Evolutionary conservation across 1,140 invertebrate species (phyloP), one percentile per base, ranked within the genome.

Genomic region (Heliconius eleuchia): DNA sequence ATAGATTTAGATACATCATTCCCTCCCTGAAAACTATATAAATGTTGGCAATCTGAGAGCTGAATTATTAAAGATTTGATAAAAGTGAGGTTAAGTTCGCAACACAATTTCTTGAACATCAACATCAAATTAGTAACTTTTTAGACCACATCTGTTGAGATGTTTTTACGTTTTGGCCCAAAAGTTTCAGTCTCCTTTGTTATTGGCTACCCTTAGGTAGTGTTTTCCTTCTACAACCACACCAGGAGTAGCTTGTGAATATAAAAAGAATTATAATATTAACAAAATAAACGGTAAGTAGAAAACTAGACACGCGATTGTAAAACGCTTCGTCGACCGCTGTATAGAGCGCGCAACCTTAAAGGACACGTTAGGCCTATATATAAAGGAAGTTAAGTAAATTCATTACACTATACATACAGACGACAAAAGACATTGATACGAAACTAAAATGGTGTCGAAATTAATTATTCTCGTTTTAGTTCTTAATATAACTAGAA

Each of bases 381-480:
- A 82, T 82, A 82, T 76, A 82, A 82, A 75, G 72, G 80, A 77
- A 72, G 72, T 39, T 30, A 52, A 27, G 27, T 18, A 66, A 27
- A 66, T 66, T 30, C n/a, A 60, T 11, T 23, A 23, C 57, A 60
- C 23, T 60, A 23, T 0, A 66, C 27, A 0, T 30, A 13, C 11
- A 66, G 23, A 30, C 27, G 60, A 66, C 27, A 66, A 66, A 66
- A 66, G 60, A 30, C 23, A 66, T 66, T 66, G 23, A 13, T 11
- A 30, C 55, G 11, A 66, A 66, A 66, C 9, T 76, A 80, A 76
- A 79, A 82, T 82, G 80, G 34, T 39, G 34, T 30, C 50, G 6
- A 79, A 80, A 71, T 73, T 77, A 60, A n/a, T 72, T 46, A 74
- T 42, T 80, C 19, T 79, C 27, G 77, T 74, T n/a, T 18, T 76